Evolutionary conservation across 2,888 invertebrate genomes (phyloP).

Genomic region (Spilosoma lubricipeda): DNA sequence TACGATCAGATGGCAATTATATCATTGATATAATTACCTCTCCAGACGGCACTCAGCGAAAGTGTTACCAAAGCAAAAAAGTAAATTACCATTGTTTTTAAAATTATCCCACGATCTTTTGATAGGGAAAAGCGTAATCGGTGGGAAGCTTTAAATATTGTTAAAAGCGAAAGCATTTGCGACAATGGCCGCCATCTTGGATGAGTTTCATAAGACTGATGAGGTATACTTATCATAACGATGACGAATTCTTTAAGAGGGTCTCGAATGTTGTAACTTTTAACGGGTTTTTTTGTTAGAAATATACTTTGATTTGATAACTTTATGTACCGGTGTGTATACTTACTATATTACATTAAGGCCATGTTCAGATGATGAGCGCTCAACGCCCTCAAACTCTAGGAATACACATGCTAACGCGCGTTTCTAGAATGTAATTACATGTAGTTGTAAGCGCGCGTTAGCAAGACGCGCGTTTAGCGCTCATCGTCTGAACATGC

Average conservation of each 20-base stretch:
- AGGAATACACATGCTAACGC: too few species aligned
- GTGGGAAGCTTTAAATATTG: constrained; percentile 76
- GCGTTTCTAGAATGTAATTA: too few species aligned
- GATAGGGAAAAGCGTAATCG: constrained; percentile 82
- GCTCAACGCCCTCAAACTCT: too few species aligned
- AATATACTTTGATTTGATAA: background rate
- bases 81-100: constrained; percentile 78
- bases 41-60: constrained; percentile 74
- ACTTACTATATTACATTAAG: background rate
- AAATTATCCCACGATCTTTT: constrained; percentile 79
- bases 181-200: constrained; percentile 66
- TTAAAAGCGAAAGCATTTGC: constrained; percentile 76
- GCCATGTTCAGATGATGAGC: too few species aligned
- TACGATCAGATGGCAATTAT: constrained; percentile 56
- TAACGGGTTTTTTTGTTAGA: constrained; percentile 3
- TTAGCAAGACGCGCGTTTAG: too few species aligned
- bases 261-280: constrained; percentile 4
- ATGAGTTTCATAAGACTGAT: constrained; percentile 49
- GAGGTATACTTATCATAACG: constrained; percentile 40
- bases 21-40: constrained; percentile 68
- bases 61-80: constrained; percentile 75
- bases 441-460: too few species aligned
- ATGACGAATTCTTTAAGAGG: constrained; percentile 27
- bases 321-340: background rate
- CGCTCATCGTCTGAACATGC: too few species aligned